These are phyloP conservation scores for Kryptolebias marmoratus DNA, from an alignment of 2,113 vertebrate genomes.

Conservation along the genomic window DNA sequence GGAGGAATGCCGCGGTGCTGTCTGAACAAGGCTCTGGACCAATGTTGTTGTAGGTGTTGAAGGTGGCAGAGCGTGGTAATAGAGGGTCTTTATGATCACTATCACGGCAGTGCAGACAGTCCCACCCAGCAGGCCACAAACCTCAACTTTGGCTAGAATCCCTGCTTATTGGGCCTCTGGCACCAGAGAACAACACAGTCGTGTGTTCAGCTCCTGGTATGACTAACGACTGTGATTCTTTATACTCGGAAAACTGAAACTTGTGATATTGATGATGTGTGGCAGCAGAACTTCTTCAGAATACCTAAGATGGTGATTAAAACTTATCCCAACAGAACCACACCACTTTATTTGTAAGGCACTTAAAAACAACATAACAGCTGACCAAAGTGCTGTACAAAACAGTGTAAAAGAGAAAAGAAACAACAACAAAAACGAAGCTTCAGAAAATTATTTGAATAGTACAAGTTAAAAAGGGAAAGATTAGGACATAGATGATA, in stretches of 20 bases:
- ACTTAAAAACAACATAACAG: too few species aligned
- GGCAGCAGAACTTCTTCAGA: slow-evolving; percentile 44
- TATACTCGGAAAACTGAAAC: slow-evolving; percentile 30
- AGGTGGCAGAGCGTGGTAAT: slow-evolving; percentile 75
- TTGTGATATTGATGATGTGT: slow-evolving; percentile 46
- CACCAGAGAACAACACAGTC: slow-evolving; percentile 9
- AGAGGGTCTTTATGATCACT: slow-evolving; percentile 72
- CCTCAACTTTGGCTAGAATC: slow-evolving; percentile 18
- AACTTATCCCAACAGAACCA: slow-evolving; percentile 49
- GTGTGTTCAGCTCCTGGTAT: slow-evolving; percentile 16
- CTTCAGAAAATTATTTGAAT: too few species aligned
- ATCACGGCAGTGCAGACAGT: slow-evolving; percentile 55
- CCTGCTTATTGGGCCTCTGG: background rate
- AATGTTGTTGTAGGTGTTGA: slow-evolving; percentile 81
- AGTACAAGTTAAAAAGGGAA: too few species aligned
- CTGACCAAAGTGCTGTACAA: too few species aligned
- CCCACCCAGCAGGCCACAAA: slow-evolving; percentile 24
- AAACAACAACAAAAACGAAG: too few species aligned
- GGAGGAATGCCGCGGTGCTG: slow-evolving; percentile 69
- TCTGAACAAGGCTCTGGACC: slow-evolving; percentile 46
- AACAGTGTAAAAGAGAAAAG: too few species aligned
- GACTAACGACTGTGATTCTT: slow-evolving; percentile 41
- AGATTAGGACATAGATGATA: too few species aligned
- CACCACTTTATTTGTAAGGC: too few species aligned
- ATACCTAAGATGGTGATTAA: slow-evolving; percentile 39